Evolutionary conservation across 2,797 vertebrate species (phyloP).

Genomic region (Margarornis squamiger): DNA sequence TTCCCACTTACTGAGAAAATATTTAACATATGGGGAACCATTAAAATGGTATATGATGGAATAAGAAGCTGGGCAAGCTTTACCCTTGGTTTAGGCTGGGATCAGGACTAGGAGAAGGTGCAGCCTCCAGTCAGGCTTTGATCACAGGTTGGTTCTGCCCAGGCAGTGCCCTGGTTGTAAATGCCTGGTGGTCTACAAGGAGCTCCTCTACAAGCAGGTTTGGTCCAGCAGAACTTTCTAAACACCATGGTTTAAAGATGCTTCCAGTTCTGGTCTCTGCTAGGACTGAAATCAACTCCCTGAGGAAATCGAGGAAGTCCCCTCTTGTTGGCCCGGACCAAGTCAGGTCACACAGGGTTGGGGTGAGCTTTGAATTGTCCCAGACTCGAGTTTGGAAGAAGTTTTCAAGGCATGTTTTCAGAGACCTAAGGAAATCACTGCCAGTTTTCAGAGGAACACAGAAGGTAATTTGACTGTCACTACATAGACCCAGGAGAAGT

Average conservation of each 20-base stretch:
- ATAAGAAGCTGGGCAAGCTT: neutral
- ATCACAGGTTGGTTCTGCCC: neutral
- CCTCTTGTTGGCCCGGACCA: neutral
- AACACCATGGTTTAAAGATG: accelerated
- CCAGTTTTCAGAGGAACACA: neutral
- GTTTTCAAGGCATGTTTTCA: neutral
- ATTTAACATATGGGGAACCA: neutral
- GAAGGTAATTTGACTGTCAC: neutral
- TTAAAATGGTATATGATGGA: neutral
- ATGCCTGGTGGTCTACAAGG: neutral
- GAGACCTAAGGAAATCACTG: neutral
- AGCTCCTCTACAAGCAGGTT: neutral
- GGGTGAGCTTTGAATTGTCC: neutral
- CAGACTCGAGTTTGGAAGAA: neutral
- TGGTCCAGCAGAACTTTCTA: neutral
- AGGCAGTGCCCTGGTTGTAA: neutral
- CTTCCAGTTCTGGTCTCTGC: neutral
- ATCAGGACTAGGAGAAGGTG: neutral
- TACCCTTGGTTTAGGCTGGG: neutral
- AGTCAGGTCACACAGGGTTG: neutral
- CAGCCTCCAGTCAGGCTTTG: neutral
- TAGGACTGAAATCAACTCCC: neutral
- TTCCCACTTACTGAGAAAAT: conserved; percentile 20
- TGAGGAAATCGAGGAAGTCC: neutral
- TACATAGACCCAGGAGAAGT: neutral